Evolutionary conservation across 2,888 invertebrate species (phyloP), one percentile per base, ranked within the genome.

Genomic region (Ichneumoninae sp.): DNA sequence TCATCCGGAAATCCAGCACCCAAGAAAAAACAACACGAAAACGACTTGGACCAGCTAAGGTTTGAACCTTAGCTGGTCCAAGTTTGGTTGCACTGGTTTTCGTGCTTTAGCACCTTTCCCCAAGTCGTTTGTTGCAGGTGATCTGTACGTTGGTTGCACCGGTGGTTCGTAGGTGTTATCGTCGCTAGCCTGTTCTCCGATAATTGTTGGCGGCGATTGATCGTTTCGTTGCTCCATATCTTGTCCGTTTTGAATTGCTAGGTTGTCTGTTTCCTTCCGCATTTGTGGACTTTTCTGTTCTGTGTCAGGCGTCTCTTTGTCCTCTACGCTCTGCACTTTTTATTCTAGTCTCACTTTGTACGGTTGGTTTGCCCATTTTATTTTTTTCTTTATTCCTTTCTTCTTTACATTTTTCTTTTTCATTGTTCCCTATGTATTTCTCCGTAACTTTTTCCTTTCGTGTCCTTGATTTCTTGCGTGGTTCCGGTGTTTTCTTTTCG

Each of bases 371-470:
- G n/a, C 13, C 22, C n/a, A 0, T 7, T 36, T 44, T 40, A 36
- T 36, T 66, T 1, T 19, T 10, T 33, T 33, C 1, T 33, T 33
- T 33, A 6, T 1, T 33, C 33, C 0, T 33, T 33, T 33, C 7
- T 36, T 66, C n/a, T n/a, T 36, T 66, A 19, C 8, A 8, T 8
- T 5, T 33, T 33, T 33, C 7, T 36, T 66, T 19, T n/a, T 33
- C 16, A 16, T 16, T 3, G 10, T 47, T 50, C 52, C 22, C 26
- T 30, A 16, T 22, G 4, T 70, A 16, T 6, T 52, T 26, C 47
- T 70, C 52, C n/a, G 50, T 33, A 47, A 16, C 47, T 70, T 30
- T n/a, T 5, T 36, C 33, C 84, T 71, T 30, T n/a, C 33, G 33
- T 33, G 54, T 71, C n/a, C n/a, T n/a, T n/a, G n/a, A n/a, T n/a